Base-by-base conservation (phyloP, 2,888 invertebrate species). In the Deilephila elpenor region DNA sequence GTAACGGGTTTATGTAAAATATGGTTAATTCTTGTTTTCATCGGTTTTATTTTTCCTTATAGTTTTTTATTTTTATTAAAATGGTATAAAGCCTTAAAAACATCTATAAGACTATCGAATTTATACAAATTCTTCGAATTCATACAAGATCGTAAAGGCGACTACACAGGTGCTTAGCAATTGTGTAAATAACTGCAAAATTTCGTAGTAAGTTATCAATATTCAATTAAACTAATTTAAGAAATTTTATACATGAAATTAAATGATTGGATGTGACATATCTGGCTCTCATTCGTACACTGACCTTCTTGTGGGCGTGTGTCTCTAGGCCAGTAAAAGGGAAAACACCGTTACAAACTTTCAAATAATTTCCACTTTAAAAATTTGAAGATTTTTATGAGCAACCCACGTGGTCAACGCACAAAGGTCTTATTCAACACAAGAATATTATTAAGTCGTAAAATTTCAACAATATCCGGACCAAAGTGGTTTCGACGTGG, bases 1-100 rank as follows among this genome's bases (percentile, higher is more conserved):
- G 25, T 56, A 72, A 72, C 62, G 34, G 56, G 29, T 62, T 34
- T 59, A 56, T 56, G 20, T 62, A 62, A 56, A 71, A 72, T 32
- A 44, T 59, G 6, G 14, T 11, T 62, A 44, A 67, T 51, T 14
- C 51, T 51, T 17, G 25, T 25, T 67, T 67, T 67, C 62, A 62
- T 29, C 11, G 11, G 20, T 60, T 7, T 61, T 61, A 2, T 51
- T 44, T 11, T 44, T 44, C 44, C 44, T 44, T 44, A 44, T 14
- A 11, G 11, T 14, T 25, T 25, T 25, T 14, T 14, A 44, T 44
- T 44, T 37, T 44, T 44, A 0, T 25, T 25, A 25, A 25, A 1
- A 25, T 25, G 25, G 25, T 1, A 25, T 25, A 25, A 1, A 8
- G 7, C 2, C 8, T 37, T 7, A 37, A n/a, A n/a, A n/a, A n/a